A percentile compares a stretch with the other conserved stretches of the same genome.
These are phyloP conservation scores for Bugula neritina DNA, from an alignment of 2,888 invertebrate genomes.

Conservation along the genomic window DNA sequence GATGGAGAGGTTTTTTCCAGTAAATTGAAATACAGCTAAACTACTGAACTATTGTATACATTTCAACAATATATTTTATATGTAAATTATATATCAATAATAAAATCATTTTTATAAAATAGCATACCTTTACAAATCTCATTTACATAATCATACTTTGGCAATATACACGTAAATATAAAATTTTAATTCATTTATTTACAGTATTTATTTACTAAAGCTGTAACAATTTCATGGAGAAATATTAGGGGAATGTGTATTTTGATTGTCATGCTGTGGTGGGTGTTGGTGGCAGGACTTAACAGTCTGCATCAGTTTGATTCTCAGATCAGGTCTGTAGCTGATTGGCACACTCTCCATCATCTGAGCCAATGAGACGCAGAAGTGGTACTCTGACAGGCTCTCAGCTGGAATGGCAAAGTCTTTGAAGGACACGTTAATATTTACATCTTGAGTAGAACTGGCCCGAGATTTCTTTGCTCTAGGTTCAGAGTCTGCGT, in stretches of 20 bases:
- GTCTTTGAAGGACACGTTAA: slow-evolving; percentile 13
- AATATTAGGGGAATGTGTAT: not conserved
- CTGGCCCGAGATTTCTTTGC: not conserved
- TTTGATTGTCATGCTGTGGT: not conserved
- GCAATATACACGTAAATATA: too few species aligned
- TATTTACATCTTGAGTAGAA: slow-evolving; percentile 2
- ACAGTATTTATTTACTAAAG: too few species aligned
- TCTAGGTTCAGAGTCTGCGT: not conserved
- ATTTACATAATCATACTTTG: too few species aligned
- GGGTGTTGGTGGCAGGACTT: not conserved
- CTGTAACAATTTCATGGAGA: too few species aligned
- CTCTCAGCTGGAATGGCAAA: slow-evolving; percentile 18
- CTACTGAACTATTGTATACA: too few species aligned
- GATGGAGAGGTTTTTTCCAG: too few species aligned
- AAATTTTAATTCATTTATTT: too few species aligned
- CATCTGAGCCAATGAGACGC: slow-evolving; percentile 17
- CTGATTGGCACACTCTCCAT: slow-evolving; percentile 8
- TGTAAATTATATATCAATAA: too few species aligned
- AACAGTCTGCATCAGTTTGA: slow-evolving; percentile 11
- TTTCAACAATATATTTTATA: too few species aligned
- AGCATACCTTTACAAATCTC: too few species aligned
- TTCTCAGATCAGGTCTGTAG: slow-evolving; percentile 9
- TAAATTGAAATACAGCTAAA: too few species aligned
- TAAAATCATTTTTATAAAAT: too few species aligned
- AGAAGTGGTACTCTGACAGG: slow-evolving; percentile 14